Evolutionary conservation across 2,888 invertebrate genomes (phyloP), one percentile per base, ranked within the genome.

Genomic region (Nemoura dubitans): DNA sequence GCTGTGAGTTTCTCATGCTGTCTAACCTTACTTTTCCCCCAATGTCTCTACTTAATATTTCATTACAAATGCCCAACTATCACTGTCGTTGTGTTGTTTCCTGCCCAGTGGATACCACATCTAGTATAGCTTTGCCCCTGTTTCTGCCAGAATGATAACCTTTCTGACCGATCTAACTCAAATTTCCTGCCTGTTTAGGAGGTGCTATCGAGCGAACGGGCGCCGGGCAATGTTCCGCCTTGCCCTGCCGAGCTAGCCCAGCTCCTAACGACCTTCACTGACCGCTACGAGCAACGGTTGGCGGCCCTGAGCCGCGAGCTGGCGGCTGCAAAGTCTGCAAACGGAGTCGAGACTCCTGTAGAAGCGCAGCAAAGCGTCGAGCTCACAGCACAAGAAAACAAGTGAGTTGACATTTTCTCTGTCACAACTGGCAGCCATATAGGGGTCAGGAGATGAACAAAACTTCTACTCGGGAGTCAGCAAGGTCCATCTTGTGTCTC

Each of bases 201-300:
- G 59, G 16, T 59, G 59, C 59, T 59, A 1, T 59, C 59, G 1
- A 59, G 21, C 14, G 59, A 21, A 10, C 16, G 59, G 21, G 59
- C 59, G 10, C 59, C 59, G 21, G 16, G 59, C 10, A 36, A 10
- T 36, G 95, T 95, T 90, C 94, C 95, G 91, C 94, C 95, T 89
- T 96, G 96, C 95, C 96, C 96, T 77, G 91, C 94, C 87, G 96
- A 96, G 92, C 92, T 96, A 89, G 93, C 96, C 85, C 94, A 95
- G 88, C 91, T 96, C 76, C 92, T 95, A 25, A 95, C 96, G 91
- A 95, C 94, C 92, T 95, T 96, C 88, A 94, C 95, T 86, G 94
- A 94, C 28, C 95, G 95, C 90, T 94, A 94, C 90, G 93, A 94
- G 90, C 91, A 92, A 87, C 93, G 94, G 90, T 93, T 95, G 30